Conservation (phyloP, 2,113 vertebrate genomes). For the Calyptomena viridis region DNA sequence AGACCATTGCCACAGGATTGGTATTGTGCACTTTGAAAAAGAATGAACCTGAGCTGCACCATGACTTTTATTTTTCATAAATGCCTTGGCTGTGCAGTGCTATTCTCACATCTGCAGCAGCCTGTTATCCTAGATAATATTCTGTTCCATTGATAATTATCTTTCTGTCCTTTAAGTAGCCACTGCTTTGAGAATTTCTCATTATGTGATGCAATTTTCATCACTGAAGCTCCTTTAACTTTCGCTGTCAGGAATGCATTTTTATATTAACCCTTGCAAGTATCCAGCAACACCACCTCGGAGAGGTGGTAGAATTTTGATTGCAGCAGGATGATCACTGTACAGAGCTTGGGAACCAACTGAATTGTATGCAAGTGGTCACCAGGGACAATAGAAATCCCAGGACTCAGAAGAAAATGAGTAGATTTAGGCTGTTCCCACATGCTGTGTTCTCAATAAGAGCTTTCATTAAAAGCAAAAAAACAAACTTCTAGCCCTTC, state of each 20-base stretch:
- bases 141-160: slow-evolving; percentile 67
- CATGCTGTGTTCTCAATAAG: slow-evolving; percentile 48
- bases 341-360: slow-evolving; percentile 62
- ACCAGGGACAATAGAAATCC: slow-evolving; percentile 58
- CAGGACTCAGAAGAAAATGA: slow-evolving; percentile 44
- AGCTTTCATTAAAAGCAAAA: slow-evolving; percentile 41
- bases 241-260: slow-evolving; percentile 6
- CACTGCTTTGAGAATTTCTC: slow-evolving; percentile 61
- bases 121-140: slow-evolving; percentile 63
- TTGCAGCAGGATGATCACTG: slow-evolving; percentile 5
- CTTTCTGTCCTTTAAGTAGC: slow-evolving; percentile 63
- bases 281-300: slow-evolving; percentile 6
- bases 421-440: slow-evolving; percentile 67
- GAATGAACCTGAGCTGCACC: slow-evolving; percentile 42
- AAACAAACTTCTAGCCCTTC: slow-evolving; percentile 10
- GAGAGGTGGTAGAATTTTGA: neutral
- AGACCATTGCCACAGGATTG: slow-evolving; percentile 20
- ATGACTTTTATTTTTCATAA: slow-evolving; percentile 68
- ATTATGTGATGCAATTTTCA: slow-evolving; percentile 29
- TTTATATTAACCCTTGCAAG: slow-evolving; percentile 65
- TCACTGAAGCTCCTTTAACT: neutral
- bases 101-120: slow-evolving; percentile 67
- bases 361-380: slow-evolving; percentile 53
- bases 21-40: slow-evolving; percentile 47
- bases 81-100: slow-evolving; percentile 35